Evolutionary conservation across 2,888 invertebrate species (phyloP).

Genomic region (Leptarthrus brevirostris): DNA sequence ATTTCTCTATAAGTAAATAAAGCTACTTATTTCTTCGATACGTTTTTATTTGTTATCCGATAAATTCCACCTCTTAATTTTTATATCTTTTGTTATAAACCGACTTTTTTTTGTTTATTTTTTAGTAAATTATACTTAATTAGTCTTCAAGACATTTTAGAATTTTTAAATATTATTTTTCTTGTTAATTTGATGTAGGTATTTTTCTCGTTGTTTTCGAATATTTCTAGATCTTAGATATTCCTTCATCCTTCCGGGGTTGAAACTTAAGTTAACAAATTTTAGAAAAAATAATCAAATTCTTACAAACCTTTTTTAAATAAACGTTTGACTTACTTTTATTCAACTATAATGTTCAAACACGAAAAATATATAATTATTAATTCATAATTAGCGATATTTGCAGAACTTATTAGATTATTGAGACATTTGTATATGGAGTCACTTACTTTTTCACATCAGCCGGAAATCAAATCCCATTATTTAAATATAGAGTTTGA

Average conservation of each 20-base stretch:
- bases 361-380: constrained; percentile 23
- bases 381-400: constrained; percentile 29
- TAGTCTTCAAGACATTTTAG: no score
- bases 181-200: no score
- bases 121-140: no score
- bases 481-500: no score
- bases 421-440: no score
- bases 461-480: no score
- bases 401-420: no score
- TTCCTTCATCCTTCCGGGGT: constrained; percentile 24
- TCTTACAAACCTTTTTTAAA: constrained; percentile 18
- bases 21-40: constrained; percentile 19
- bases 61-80: constrained; percentile 20
- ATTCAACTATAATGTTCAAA: background rate
- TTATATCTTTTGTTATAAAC: background rate
- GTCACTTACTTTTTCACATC: no score
- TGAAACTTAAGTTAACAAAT: constrained; percentile 25
- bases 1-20: constrained; percentile 21
- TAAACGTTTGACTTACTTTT: background rate
- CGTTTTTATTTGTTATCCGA: constrained; percentile 19
- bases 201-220: no score
- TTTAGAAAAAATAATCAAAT: constrained; percentile 21
- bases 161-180: constrained; percentile 9
- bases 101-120: no score
- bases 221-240: constrained; percentile 21